Percentiles rank a stretch among this genome's conserved stretches.
Conservation (phyloP, 2,888 invertebrate species). For the Zaprionus lineosus region DNA sequence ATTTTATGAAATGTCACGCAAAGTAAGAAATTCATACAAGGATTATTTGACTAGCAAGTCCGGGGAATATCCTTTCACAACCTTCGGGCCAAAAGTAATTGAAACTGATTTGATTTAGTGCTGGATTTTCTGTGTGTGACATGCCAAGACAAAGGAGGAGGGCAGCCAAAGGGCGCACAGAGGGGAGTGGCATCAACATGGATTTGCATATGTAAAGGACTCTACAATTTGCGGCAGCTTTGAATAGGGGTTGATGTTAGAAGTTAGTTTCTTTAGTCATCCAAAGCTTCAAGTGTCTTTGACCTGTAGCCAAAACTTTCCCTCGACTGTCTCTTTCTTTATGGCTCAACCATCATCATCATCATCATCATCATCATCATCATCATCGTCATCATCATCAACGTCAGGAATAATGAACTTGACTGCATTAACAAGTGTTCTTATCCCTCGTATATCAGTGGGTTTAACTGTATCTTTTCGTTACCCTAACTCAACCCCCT, state of each 20-base stretch:
- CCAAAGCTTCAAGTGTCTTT: conserved; percentile 52
- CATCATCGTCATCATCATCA: not conserved
- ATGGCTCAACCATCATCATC: not conserved
- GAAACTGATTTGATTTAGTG: conserved; percentile 49
- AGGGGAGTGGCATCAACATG: not conserved
- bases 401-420: conserved; percentile 29
- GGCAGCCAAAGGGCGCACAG: not conserved
- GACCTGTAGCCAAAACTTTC: conserved; percentile 31
- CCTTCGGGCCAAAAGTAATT: conserved; percentile 18
- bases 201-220: conserved; percentile 37
- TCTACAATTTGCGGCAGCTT: conserved; percentile 31
- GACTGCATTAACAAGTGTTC: conserved; percentile 37
- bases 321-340: conserved; percentile 15
- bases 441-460: not conserved
- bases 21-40: not conserved
- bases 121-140: conserved; percentile 23
- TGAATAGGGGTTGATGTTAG: not conserved
- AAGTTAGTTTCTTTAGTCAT: conserved; percentile 13
- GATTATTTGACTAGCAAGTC: too few relatives aligned
- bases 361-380: not conserved
- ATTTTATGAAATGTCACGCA: not conserved
- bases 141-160: not conserved
- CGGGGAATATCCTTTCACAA: too few relatives aligned
- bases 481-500: not conserved
- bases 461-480: not conserved